These are phyloP conservation scores for Andinoacara biseriatus DNA, from an alignment of 2,113 vertebrate species.

Conservation along the genomic window DNA sequence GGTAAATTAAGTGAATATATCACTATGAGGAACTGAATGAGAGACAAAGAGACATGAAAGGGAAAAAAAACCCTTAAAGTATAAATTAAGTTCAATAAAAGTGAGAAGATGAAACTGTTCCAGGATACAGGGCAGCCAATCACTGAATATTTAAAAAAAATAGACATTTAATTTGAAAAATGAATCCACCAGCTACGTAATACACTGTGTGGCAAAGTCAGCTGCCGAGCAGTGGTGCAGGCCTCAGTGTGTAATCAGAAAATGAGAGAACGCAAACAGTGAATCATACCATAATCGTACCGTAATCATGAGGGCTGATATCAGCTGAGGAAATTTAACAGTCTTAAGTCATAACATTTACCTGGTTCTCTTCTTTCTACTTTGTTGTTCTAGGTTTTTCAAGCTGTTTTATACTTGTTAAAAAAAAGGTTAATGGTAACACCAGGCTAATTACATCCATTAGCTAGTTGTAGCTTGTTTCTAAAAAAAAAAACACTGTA, in stretches of 20 bases:
- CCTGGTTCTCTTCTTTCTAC: not conserved
- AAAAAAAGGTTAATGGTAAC: not conserved
- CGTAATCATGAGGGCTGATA: not conserved
- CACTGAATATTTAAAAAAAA: not conserved
- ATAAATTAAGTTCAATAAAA: not conserved
- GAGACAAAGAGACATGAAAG: not conserved
- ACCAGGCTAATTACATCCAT: not conserved
- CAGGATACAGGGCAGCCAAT: not conserved
- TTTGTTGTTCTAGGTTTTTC: not conserved
- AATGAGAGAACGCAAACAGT: not conserved
- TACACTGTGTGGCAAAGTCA: not conserved
- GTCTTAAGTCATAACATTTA: not conserved
- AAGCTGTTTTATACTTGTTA: not conserved
- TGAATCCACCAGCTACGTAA: not conserved
- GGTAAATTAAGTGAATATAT: slow-evolving; percentile 4
- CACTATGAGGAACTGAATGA: not conserved
- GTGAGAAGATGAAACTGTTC: rapidly evolving
- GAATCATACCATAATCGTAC: not conserved
- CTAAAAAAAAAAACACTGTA: not conserved
- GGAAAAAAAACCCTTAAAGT: not conserved
- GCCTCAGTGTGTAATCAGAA: not conserved
- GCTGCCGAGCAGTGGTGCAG: not conserved
- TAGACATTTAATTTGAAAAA: not conserved
- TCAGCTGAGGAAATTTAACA: not conserved
- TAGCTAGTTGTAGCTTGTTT: not conserved